Percentiles rank a stretch among this genome's conserved stretches.
phyloP scores from a whole-genome alignment of 2,888 invertebrate genomes.

The Matsumyia berberina region DNA sequence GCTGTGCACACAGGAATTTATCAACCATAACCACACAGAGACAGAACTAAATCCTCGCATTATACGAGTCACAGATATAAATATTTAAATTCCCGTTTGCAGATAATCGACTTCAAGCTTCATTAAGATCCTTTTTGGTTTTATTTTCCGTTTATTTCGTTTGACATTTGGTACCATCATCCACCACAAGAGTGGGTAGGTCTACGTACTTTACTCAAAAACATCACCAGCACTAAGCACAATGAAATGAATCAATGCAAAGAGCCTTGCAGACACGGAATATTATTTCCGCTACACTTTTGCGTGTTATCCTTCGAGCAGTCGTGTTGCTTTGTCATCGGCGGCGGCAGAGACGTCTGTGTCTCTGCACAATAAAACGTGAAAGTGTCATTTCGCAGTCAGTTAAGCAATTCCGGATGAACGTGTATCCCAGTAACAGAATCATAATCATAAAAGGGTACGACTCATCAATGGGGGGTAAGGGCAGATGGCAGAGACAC shows the following conservation, averaged over 20 bases:
- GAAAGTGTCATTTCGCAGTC: constrained; percentile 73
- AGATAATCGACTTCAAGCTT: constrained; percentile 75
- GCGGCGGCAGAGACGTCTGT: not conserved
- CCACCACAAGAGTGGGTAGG: not conserved
- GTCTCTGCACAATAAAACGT: constrained; percentile 55
- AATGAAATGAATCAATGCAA: constrained; percentile 50
- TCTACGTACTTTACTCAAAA: not conserved
- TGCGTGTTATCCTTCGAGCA: constrained; percentile 19
- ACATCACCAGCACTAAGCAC: constrained; percentile 14
- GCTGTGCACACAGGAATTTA: constrained; percentile 36
- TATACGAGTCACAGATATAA: constrained; percentile 52
- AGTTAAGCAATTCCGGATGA: constrained; percentile 66
- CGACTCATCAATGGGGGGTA: constrained; percentile 49
- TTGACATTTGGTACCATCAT: constrained; percentile 50
- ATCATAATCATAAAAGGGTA: constrained; percentile 69
- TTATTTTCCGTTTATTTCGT: constrained; percentile 52
- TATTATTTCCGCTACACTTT: constrained; percentile 56
- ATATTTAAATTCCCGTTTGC: constrained; percentile 75
- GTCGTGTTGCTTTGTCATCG: constrained; percentile 38
- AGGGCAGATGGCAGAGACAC: not conserved
- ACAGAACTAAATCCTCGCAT: constrained; percentile 55
- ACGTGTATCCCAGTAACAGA: constrained; percentile 60
- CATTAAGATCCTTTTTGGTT: constrained; percentile 68
- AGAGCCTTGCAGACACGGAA: constrained; percentile 11
- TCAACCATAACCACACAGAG: constrained; percentile 62